Evolutionary conservation across 2,113 vertebrate species (phyloP).

Genomic region (Pleuronectes platessa): DNA sequence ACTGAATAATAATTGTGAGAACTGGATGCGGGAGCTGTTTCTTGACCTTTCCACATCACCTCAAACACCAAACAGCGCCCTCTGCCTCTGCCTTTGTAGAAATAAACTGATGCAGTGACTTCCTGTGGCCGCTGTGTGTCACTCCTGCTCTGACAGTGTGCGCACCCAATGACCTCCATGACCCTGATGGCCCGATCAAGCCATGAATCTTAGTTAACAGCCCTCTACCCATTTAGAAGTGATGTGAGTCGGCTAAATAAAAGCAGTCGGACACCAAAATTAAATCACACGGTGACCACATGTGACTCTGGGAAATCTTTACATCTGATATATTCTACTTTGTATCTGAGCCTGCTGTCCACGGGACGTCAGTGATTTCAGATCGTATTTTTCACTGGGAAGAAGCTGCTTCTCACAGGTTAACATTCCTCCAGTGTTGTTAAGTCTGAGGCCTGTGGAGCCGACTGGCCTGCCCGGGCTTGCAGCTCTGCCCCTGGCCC

Average conservation of each 20-base stretch:
- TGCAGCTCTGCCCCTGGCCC: slow-evolving; percentile 55
- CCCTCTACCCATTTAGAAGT: slow-evolving; percentile 49
- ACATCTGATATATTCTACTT: slow-evolving; percentile 3
- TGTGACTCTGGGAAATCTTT: neutral
- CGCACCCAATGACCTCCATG: slow-evolving; percentile 45
- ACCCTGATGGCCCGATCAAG: slow-evolving; percentile 44
- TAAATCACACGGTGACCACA: neutral
- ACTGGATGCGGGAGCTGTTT: neutral
- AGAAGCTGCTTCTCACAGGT: slow-evolving; percentile 5
- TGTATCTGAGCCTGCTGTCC: neutral
- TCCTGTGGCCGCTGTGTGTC: slow-evolving; percentile 30
- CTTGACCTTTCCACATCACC: neutral
- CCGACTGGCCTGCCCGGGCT: slow-evolving; percentile 63
- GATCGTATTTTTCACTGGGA: neutral
- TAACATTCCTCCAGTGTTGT: slow-evolving; percentile 48
- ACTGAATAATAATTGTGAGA: neutral
- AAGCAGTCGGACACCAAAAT: slow-evolving; percentile 10
- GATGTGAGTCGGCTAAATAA: slow-evolving; percentile 54
- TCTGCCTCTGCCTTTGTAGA: neutral
- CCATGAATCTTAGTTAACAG: slow-evolving; percentile 47
- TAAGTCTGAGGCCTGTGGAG: slow-evolving; percentile 42
- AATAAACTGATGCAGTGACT: slow-evolving; percentile 35
- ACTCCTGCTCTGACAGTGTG: neutral
- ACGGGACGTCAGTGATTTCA: neutral
- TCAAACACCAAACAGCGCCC: neutral